Conservation (phyloP, 23 tunicate species). For the Ascidia mentula region DNA sequence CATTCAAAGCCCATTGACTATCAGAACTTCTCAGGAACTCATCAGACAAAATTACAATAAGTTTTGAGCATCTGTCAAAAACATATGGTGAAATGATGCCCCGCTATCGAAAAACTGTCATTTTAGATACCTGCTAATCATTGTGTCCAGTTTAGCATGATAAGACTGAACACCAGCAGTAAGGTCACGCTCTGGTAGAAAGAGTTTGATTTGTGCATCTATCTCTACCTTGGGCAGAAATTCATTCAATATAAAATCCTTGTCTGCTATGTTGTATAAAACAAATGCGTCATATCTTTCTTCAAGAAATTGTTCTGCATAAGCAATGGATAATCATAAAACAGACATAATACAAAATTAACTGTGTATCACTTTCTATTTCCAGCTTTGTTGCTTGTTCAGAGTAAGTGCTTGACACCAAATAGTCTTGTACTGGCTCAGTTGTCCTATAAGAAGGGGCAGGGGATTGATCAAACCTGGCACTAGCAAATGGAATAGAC, state of each 20-base stretch:
- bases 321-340: not conserved
- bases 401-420: not conserved
- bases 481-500: not conserved
- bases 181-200: constrained; percentile 71
- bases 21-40: constrained; percentile 54
- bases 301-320: not conserved
- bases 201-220: constrained; percentile 51
- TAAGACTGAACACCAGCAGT: constrained; percentile 52
- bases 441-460: constrained; percentile 17
- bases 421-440: not conserved
- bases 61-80: constrained; percentile 63
- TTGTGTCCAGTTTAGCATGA: constrained; percentile 40
- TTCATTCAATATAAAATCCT: constrained; percentile 57
- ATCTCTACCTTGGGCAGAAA: constrained; percentile 77
- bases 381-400: not conserved
- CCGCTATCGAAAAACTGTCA: not conserved
- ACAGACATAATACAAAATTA: not conserved
- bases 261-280: constrained; percentile 79
- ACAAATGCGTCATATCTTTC: constrained; percentile 64
- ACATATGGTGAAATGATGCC: not conserved
- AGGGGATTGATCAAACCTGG: constrained; percentile 1
- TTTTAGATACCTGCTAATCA: constrained; percentile 51
- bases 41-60: constrained; percentile 75
- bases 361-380: not conserved
- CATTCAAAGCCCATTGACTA: constrained; percentile 69